phyloP scores from a whole-genome alignment of 1,140 invertebrate species.

The Drosophila jambulina region DNA sequence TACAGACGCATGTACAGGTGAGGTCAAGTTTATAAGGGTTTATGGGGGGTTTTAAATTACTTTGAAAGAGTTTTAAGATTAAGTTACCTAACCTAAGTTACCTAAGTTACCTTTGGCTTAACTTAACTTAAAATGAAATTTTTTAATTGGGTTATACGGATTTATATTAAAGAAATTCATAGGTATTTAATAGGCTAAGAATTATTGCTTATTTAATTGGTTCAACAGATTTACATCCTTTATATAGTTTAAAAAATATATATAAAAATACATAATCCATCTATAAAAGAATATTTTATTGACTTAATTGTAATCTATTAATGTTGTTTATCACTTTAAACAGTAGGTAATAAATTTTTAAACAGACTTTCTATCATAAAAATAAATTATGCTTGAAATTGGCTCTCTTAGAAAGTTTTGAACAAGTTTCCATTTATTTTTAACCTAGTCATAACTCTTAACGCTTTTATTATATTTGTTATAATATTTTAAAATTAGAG shows the following conservation, averaged over 20 bases:
- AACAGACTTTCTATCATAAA: neutral
- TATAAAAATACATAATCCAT: too few species aligned
- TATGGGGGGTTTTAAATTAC: neutral
- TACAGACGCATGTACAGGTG: slow-evolving; percentile 14
- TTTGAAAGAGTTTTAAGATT: neutral
- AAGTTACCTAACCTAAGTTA: too few species aligned
- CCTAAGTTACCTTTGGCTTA: too few species aligned
- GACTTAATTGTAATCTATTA: neutral
- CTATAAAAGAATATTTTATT: too few species aligned
- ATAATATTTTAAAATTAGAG: neutral
- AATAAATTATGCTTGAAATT: too few species aligned
- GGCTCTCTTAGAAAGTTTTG: neutral
- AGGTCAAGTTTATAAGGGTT: neutral
- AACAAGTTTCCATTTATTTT: too few species aligned
- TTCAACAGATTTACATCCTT: neutral
- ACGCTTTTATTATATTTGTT: neutral
- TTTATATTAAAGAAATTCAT: neutral
- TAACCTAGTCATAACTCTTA: too few species aligned
- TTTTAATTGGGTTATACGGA: too few species aligned
- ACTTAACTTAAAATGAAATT: too few species aligned
- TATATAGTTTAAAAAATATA: too few species aligned
- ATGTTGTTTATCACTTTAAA: neutral
- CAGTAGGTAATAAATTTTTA: neutral
- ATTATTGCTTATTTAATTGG: neutral
- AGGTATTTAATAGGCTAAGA: neutral